Conservation (phyloP, 1,140 invertebrate genomes). For the Megalopta genalis region DNA sequence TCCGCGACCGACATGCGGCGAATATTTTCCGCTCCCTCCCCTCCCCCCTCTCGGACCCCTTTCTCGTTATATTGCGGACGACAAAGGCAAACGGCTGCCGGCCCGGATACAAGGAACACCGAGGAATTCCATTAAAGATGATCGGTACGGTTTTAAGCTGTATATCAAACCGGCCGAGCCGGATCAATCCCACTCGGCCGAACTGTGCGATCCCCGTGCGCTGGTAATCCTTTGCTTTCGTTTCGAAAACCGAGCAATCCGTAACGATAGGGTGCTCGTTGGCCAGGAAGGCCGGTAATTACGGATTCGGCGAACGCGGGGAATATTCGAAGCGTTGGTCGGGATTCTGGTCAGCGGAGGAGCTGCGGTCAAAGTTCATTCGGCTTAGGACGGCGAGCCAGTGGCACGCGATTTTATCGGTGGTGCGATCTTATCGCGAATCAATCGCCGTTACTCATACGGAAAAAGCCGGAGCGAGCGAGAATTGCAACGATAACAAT, state of each 20-base stretch:
- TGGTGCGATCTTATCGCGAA: constrained; percentile 45
- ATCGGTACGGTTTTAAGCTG: not conserved
- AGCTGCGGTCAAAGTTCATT: constrained; percentile 32
- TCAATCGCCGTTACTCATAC: too few species aligned
- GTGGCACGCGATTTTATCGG: constrained; percentile 17
- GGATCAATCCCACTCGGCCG: not conserved
- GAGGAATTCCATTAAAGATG: not conserved
- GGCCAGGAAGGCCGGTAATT: constrained; percentile 6
- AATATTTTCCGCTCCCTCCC: not conserved
- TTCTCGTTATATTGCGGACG: not conserved
- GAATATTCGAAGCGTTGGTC: constrained; percentile 35
- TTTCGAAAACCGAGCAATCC: not conserved
- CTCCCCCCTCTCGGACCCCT: too few species aligned
- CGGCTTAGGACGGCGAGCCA: not conserved
- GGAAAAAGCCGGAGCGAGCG: too few species aligned
- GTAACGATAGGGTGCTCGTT: not conserved
- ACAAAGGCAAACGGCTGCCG: not conserved
- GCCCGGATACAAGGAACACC: too few species aligned
- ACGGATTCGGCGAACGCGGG: not conserved
- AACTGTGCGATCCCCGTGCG: not conserved
- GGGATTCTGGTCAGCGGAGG: constrained; percentile 8
- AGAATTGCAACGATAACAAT: too few species aligned
- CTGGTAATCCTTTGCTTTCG: not conserved
- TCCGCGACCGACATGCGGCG: not conserved
- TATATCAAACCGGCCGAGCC: fast-evolving